Evolutionary conservation across 2,888 invertebrate genomes (phyloP).

Genomic region (Drosophila pegasa): DNA sequence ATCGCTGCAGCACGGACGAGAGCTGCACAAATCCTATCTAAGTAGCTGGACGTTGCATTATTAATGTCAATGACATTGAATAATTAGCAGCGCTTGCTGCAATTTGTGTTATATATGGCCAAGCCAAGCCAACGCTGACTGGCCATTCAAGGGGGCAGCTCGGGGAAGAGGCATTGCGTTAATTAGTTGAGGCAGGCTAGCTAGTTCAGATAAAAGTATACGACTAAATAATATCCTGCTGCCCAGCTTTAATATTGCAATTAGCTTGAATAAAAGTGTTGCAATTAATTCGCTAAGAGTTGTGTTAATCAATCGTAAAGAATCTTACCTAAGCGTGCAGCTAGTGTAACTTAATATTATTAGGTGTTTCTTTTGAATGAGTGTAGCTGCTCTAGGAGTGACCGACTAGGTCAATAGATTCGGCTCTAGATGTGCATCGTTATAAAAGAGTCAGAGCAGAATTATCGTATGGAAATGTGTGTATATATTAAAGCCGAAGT

Average conservation of each 20-base stretch:
- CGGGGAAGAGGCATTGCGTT: constrained; percentile 5
- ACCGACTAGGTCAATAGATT: too few relatives aligned
- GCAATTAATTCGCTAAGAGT: not conserved
- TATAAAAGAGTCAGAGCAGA: too few relatives aligned
- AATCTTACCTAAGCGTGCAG: not conserved
- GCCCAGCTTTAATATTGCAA: not conserved
- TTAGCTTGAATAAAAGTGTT: not conserved
- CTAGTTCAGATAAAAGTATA: not conserved
- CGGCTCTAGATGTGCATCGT: too few relatives aligned
- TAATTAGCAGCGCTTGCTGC: constrained; percentile 65
- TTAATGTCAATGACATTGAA: constrained; percentile 79
- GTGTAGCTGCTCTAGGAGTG: too few relatives aligned
- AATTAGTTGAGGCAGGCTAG: constrained; percentile 29
- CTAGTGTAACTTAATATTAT: not conserved
- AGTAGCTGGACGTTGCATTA: constrained; percentile 55
- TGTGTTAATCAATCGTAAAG: not conserved
- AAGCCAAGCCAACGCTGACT: constrained; percentile 13
- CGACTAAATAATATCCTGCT: not conserved
- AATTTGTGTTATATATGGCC: constrained; percentile 54
- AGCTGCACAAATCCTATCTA: constrained; percentile 29
- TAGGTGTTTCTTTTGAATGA: too few relatives aligned
- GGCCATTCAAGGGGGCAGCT: constrained; percentile 4
- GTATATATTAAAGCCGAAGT: too few relatives aligned
- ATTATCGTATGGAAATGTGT: too few relatives aligned
- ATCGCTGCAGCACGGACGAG: constrained; percentile 38